phyloP scores from a whole-genome alignment of 1,140 invertebrate species.

The Nautilus pompilius region DNA sequence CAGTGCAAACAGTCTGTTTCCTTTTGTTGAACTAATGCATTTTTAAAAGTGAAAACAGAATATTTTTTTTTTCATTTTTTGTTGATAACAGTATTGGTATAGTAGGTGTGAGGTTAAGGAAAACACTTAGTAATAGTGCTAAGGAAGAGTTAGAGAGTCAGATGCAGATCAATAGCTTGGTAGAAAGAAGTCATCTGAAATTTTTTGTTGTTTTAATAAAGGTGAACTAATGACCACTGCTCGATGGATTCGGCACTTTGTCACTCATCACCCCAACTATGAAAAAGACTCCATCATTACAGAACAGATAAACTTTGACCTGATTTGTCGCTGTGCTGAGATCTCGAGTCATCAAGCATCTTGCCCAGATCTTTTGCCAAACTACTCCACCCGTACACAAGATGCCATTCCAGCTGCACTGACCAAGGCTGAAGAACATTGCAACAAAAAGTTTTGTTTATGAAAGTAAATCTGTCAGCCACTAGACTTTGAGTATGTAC shows the following conservation, averaged over 20 bases:
- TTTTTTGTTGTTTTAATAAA: constrained; percentile 15
- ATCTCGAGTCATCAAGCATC: constrained; percentile 18
- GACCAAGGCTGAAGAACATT: constrained; percentile 26
- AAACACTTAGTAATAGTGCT: too few relatives aligned
- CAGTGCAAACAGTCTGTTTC: too few relatives aligned
- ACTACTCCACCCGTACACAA: constrained; percentile 22
- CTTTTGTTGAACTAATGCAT: too few relatives aligned
- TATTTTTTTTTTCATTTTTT: too few relatives aligned
- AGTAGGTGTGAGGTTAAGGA: too few relatives aligned
- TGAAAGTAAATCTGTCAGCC: too few relatives aligned
- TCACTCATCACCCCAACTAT: constrained; percentile 85
- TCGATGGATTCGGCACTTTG: constrained; percentile 88
- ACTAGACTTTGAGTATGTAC: too few relatives aligned
- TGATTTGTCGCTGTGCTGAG: constrained; percentile 66
- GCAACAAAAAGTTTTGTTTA: constrained; percentile 34
- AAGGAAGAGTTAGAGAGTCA: too few relatives aligned
- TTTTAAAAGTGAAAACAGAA: too few relatives aligned
- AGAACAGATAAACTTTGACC: constrained; percentile 90
- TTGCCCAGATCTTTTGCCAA: constrained; percentile 17
- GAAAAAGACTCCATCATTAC: constrained; percentile 83
- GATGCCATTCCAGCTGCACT: constrained; percentile 36
- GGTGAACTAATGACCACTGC: constrained; percentile 50
- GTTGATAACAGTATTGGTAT: too few relatives aligned
- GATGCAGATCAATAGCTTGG: too few relatives aligned
- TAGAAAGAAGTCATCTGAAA: too few relatives aligned